These are phyloP conservation scores for Neogobius melanostomus DNA, from an alignment of 2,113 vertebrate species.

Conservation along the genomic window DNA sequence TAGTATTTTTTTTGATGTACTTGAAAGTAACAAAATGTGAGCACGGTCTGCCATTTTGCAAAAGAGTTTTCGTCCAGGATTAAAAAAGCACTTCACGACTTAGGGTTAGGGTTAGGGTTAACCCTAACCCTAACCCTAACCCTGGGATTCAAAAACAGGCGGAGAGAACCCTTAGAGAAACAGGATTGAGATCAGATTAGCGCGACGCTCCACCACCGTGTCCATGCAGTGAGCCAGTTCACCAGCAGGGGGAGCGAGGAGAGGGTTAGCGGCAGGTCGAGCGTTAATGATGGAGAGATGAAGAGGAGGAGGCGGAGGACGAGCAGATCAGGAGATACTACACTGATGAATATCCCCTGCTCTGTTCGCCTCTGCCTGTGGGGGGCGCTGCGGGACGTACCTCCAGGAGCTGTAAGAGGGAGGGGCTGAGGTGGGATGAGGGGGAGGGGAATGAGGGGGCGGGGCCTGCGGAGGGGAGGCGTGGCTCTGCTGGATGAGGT, in stretches of 20 bases:
- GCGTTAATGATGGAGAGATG: constrained; percentile 1
- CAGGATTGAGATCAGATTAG: neutral
- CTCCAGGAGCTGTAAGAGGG: constrained; percentile 97
- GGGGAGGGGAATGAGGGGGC: constrained; percentile 78
- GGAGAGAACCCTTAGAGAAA: neutral
- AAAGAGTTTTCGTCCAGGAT: neutral
- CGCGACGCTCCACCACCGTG: neutral
- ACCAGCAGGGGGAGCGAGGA: constrained; percentile 45
- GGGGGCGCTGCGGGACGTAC: constrained; percentile 81
- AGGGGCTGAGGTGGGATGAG: constrained; percentile 92
- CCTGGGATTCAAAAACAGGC: neutral
- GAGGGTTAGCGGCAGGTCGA: constrained; percentile 40
- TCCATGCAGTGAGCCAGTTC: constrained; percentile 10
- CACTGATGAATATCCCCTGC: neutral
- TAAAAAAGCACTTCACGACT: neutral
- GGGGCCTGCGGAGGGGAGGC: constrained; percentile 82
- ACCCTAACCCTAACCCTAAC: too few species aligned
- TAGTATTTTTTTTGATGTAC: neutral
- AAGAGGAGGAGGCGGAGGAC: neutral
- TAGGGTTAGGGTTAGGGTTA: too few species aligned
- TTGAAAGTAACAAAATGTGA: neutral
- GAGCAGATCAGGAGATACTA: constrained; percentile 8
- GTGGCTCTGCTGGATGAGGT: constrained; percentile 99
- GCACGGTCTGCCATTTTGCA: neutral
- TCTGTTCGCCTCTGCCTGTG: constrained; percentile 11